Evolutionary conservation across 2,113 vertebrate genomes (phyloP), one percentile per base, ranked within the genome.

Genomic region (Leptobrachium ailaonicum): DNA sequence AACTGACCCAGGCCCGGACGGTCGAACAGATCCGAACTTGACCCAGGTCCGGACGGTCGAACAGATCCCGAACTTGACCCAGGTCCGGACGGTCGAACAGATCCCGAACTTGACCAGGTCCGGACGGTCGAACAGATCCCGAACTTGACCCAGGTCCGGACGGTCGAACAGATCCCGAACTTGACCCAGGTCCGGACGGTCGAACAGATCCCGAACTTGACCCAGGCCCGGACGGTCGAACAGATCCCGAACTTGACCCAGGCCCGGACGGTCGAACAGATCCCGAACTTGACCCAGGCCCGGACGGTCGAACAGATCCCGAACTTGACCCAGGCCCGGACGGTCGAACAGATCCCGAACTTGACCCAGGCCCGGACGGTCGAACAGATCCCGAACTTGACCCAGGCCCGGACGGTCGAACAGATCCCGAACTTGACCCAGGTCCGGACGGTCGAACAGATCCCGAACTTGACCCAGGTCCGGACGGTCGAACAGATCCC

Each of bases 121-220:
- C 83, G 71, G 87, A 67, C 2, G 87, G 83, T 14, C 83, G 83
- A 13, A 58, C 84, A 44, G 85, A 58, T 50, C 87, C 89, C 63
- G 84, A 74, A 7, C 73, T 45, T 5, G 47, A 50, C 89, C 71
- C 87, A 71, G 42, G 82, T 85, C 3, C 83, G 84, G 6, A 86
- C 85, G 71, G 47, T 8, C 8, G 4, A 50, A 1, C 47, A 50
- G 47, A 50, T 50, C 47, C 47, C 4, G 47, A 50, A 50, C 47
- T 50, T 5, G 47, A 50, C 0, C 47, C 47, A 8, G 20, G 20
- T 32, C 47, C 47, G 8, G 47, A 4, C 0, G 4, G 47, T 8
- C 8, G 4, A 50, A 50, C 47, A 1, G 47, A 50, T 50, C 47
- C 47, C 4, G 47, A 50, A 50, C 47, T 50, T 5, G 47, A 50